phyloP scores from a whole-genome alignment of 2,113 vertebrate genomes.

The Amazona guildingii region DNA sequence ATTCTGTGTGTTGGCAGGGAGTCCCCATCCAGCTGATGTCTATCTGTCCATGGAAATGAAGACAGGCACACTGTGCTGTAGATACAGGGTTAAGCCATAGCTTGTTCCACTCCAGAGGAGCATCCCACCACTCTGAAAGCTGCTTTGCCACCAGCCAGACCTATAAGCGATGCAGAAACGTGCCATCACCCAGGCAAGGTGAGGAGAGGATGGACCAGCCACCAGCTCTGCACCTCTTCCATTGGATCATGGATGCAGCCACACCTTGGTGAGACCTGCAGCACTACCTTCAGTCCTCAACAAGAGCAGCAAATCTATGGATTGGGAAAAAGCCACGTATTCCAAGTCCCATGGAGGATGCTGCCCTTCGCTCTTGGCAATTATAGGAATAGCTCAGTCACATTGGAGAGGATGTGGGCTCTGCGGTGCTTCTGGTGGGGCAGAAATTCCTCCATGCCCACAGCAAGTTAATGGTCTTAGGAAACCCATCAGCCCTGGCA shows the following conservation, averaged over 20 bases:
- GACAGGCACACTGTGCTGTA: not conserved
- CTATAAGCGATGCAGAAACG: accelerated
- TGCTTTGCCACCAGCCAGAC: not conserved
- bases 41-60: accelerated
- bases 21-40: not conserved
- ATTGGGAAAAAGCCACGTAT: not conserved
- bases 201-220: not conserved
- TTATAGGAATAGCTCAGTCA: not conserved
- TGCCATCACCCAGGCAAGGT: accelerated
- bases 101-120: not conserved
- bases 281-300: not conserved
- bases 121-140: not conserved
- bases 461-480: not conserved
- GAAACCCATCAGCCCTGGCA: not conserved
- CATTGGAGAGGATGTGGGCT: accelerated
- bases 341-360: accelerated
- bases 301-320: not conserved
- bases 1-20: not conserved
- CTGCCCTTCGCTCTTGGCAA: not conserved
- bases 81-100: not conserved
- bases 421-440: not conserved
- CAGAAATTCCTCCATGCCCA: not conserved
- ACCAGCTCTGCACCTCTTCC: not conserved
- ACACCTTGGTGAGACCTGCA: not conserved
- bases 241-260: not conserved